These are phyloP conservation scores for Junonia oenone DNA, from an alignment of 2,888 invertebrate species.

Conservation along the genomic window DNA sequence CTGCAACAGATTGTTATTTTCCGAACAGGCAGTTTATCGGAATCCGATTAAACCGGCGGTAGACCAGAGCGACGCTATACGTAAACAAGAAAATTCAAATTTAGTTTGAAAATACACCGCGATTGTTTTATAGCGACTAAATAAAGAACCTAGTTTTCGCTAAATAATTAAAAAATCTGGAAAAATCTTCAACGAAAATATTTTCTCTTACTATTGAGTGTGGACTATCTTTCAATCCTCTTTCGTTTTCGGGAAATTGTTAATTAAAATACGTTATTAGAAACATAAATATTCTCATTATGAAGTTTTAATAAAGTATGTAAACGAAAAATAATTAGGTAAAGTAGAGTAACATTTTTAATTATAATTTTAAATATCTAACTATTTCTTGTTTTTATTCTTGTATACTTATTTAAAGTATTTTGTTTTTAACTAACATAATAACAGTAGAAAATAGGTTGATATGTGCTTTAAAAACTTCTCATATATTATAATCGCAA, in stretches of 20 bases:
- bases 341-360: too few relatives aligned
- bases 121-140: neutral
- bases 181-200: neutral
- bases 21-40: constrained; percentile 15
- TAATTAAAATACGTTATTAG: neutral
- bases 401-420: too few relatives aligned
- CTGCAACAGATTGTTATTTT: constrained; percentile 16
- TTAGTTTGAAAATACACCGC: constrained; percentile 2
- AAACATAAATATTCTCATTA: too few relatives aligned
- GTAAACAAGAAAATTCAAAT: constrained; percentile 17
- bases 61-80: constrained; percentile 4
- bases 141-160: neutral
- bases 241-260: neutral
- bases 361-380: too few relatives aligned
- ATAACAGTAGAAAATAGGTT: too few relatives aligned
- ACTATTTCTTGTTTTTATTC: too few relatives aligned
- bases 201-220: neutral
- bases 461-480: too few relatives aligned
- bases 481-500: too few relatives aligned
- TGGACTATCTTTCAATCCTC: neutral
- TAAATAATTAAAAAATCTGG: neutral
- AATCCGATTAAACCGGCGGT: constrained; percentile 19
- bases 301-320: too few relatives aligned
- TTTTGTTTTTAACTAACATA: too few relatives aligned
- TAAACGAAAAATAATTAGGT: too few relatives aligned